phyloP scores from a whole-genome alignment of 92 coral and sea anemone genomes.

The Pocillopora grandis region DNA sequence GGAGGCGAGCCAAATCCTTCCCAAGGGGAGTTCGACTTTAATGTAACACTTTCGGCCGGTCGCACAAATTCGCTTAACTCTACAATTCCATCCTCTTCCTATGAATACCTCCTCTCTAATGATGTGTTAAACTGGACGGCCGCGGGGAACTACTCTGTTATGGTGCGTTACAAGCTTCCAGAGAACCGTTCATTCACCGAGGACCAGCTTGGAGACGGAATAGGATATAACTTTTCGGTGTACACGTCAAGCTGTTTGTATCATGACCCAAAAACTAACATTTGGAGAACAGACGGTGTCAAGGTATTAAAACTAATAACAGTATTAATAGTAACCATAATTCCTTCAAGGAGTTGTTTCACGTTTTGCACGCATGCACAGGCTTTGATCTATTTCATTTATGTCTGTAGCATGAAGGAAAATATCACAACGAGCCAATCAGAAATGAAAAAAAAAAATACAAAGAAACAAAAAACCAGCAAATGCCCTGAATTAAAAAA shows the following conservation, averaged over 20 bases:
- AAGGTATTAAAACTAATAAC: constrained; percentile 42
- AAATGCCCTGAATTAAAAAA: too few relatives aligned
- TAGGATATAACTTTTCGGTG: constrained; percentile 29
- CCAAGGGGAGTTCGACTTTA: constrained; percentile 49
- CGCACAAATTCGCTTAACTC: background rate
- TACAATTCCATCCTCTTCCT: background rate
- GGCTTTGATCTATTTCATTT: too few relatives aligned
- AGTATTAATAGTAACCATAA: too few relatives aligned
- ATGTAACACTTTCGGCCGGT: constrained; percentile 32
- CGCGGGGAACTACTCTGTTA: constrained; percentile 57
- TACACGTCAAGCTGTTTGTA: constrained; percentile 56
- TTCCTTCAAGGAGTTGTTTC: too few relatives aligned
- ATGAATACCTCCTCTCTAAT: constrained; percentile 8
- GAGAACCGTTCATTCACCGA: constrained; percentile 14
- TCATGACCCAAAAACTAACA: constrained; percentile 43
- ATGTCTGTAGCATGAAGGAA: too few relatives aligned
- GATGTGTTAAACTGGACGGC: constrained; percentile 62
- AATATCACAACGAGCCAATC: too few relatives aligned
- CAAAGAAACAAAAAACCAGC: too few relatives aligned
- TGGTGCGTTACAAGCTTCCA: constrained; percentile 29
- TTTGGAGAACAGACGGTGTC: constrained; percentile 70
- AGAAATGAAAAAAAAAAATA: too few relatives aligned
- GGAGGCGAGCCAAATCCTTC: constrained; percentile 44
- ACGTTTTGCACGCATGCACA: too few relatives aligned
- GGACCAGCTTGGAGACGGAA: constrained; percentile 9